Base-by-base conservation (phyloP, 2,888 invertebrate species). In the Athalia circularis region DNA sequence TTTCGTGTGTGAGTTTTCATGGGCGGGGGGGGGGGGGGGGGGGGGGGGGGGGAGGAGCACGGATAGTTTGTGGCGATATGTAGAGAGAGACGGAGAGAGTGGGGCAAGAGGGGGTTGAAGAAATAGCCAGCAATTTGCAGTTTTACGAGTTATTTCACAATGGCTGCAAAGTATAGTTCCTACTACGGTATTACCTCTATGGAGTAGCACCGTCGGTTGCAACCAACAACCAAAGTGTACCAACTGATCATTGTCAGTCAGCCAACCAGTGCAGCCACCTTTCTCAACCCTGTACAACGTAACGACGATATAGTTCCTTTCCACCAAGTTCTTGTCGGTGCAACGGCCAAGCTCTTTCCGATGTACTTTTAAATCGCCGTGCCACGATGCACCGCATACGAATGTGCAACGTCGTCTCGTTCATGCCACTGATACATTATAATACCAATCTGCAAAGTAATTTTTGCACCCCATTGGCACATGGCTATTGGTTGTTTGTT, bases 141-240 rank as follows among this genome's bases (percentile, higher is more conserved):
- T 84, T 90, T 90, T 90, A 90, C 90, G 90, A 90, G 90, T 90
- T 90, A 90, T 89, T 90, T 89, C 90, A 87, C 90, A 90, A 90
- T 90, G 90, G 90, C 89, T 89, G 88, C 89, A 90, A 90, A 90
- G 89, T 90, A 90, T 89, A 88, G 89, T 75, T 62, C 75, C 75
- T 50, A 75, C 85, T 85, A 86, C 84, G 83, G 86, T 83, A 84
- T 85, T 86, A 85, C 83, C 83, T 48, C 57, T 62, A 57, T 61
- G 62, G 75, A 75, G 75, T 75, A 75, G 62, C 62, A 29, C 29
- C 29, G 29, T 29, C 68, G 15, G 72, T 59, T 72, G n/a, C 47
- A 59, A 43, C 64, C 43, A 65, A 45, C 8, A 45, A 7, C 43
- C 43, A 43, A 59, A 59, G 72, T 59, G 45, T 47, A 48, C 59